Evolutionary conservation across 2,113 vertebrate genomes (phyloP).

Genomic region (Calonectris borealis): DNA sequence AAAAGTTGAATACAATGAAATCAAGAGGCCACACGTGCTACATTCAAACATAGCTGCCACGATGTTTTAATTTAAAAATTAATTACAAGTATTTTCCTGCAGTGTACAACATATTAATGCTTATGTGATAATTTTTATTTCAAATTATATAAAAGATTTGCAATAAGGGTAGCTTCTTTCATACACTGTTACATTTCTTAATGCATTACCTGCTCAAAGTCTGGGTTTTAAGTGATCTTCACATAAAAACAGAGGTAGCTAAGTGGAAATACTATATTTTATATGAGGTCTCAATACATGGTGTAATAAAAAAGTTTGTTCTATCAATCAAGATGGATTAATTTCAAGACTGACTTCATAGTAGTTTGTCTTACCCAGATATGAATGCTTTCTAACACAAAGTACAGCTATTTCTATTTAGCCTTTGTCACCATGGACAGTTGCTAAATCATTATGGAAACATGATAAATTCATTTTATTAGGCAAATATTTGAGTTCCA

Average conservation of each 20-base stretch:
- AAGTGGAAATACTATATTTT: slow-evolving; percentile 9
- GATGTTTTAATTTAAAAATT: background rate
- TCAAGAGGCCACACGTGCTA: background rate
- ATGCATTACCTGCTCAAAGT: background rate
- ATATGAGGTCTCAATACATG: background rate
- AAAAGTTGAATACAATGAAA: background rate
- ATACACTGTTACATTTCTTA: background rate
- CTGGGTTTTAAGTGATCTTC: background rate
- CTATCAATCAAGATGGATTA: slow-evolving; percentile 13
- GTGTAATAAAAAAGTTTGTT: background rate
- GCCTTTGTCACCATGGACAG: slow-evolving; percentile 24
- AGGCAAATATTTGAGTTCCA: slow-evolving; percentile 62
- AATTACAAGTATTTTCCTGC: background rate
- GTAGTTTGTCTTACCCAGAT: background rate
- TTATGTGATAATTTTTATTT: background rate
- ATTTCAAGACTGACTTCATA: slow-evolving; percentile 18
- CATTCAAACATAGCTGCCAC: background rate
- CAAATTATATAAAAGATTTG: background rate
- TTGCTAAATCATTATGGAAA: slow-evolving; percentile 50
- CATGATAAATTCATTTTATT: slow-evolving; percentile 65
- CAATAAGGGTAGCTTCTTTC: background rate
- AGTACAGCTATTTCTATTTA: slow-evolving; percentile 8
- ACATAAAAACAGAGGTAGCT: slow-evolving; percentile 26
- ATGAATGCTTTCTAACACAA: slow-evolving; percentile 25
- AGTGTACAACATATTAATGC: background rate